Base-by-base conservation (phyloP, 2,888 invertebrate genomes). In the Cordilura impudica region DNA sequence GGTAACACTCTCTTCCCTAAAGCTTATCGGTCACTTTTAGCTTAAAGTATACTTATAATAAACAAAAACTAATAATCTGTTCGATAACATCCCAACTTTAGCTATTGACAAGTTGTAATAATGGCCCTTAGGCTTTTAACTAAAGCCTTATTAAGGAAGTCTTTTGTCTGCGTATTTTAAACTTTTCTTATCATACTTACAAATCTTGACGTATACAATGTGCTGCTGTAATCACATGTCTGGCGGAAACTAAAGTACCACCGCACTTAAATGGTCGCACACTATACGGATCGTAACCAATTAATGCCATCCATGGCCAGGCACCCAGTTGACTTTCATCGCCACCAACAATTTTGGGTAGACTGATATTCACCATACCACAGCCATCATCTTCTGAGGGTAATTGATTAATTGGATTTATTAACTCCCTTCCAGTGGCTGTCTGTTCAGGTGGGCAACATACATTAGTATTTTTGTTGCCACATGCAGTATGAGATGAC, bases 271-370 rank as follows among this genome's bases (percentile, higher is more conserved):
- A 85, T 3, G 81, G 71, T 6, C 26, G 82, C 61, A 69, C 85
- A 78, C 83, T 88, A 85, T 90, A 87, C 47, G 84, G 86, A 82
- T 89, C 91, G 87, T 94, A 95, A 0, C 95, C 95, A 53, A 95
- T 89, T 8, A 93, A 92, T 0, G 92, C 93, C 85, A 95, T 92
- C 95, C 95, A 96, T 0, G 95, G 95, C 92, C 94, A 95, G 74
- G 93, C 92, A 29, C 93, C 94, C 70, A 93, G 88, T 69, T 91
- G 88, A 10, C 95, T 93, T 18, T 92, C 91, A 0, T 91, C 87
- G 0, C 96, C 96, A 7, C 94, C 94, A 2, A 96, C 94, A 1
- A 96, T 92, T 81, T 93, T 91, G 75, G 92, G 92, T 63, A 89
- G 83, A 0, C 90, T 90, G 12, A 74, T 31, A 82, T 92, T 92